A percentile compares a stretch with the other conserved stretches of the same genome.
Evolutionary conservation across 2,797 vertebrate genomes (phyloP).

Genomic region (Etheostoma perlongum): DNA sequence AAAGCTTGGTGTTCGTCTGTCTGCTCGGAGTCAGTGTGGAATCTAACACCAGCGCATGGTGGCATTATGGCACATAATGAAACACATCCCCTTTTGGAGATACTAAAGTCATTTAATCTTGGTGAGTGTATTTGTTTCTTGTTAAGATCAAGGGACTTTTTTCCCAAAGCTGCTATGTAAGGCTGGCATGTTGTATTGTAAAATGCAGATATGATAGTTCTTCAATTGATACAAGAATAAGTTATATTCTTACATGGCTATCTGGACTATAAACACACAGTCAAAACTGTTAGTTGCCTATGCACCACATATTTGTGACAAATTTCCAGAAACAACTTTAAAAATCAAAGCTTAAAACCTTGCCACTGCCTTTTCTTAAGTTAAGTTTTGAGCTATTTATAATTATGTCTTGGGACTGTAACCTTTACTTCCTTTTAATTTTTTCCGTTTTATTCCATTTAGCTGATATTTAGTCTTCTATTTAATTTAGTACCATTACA

Average conservation of each 20-base stretch:
- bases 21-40: slow-evolving; percentile 44
- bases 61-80: slow-evolving; percentile 91
- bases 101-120: slow-evolving; percentile 87
- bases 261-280: neutral
- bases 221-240: neutral
- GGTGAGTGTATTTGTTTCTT: slow-evolving; percentile 87
- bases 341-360: neutral
- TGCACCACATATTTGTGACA: neutral
- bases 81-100: slow-evolving; percentile 81
- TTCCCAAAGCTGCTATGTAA: neutral
- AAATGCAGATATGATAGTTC: neutral
- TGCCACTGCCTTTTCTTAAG: neutral
- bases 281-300: neutral
- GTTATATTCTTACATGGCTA: neutral
- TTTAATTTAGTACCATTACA: neutral
- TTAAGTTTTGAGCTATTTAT: neutral
- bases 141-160: neutral
- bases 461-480: neutral
- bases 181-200: neutral
- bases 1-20: slow-evolving; percentile 58
- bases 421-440: too few relatives aligned
- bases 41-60: slow-evolving; percentile 68
- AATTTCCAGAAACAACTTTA: neutral
- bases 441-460: neutral
- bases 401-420: too few relatives aligned